Conservation (phyloP, 2,797 vertebrate genomes). For the Gallirallus australis region DNA sequence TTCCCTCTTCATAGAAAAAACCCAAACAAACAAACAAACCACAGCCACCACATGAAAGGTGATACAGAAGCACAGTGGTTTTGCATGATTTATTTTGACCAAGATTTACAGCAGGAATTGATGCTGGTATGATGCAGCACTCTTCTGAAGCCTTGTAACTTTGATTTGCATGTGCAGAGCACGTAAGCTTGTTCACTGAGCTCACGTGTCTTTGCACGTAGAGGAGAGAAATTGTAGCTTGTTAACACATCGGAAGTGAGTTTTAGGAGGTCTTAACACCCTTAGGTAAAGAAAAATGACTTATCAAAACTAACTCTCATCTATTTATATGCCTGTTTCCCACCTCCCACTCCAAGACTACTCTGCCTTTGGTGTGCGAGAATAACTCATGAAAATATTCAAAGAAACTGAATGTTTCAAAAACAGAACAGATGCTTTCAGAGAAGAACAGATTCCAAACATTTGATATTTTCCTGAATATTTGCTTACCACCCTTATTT, state of each 20-base stretch:
- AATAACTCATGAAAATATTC: constrained; percentile 59
- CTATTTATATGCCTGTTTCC: constrained; percentile 37
- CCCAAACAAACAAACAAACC: too few species aligned
- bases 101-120: not conserved
- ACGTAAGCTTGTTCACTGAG: not conserved
- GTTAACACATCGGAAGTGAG: not conserved
- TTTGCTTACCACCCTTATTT: constrained; percentile 63
- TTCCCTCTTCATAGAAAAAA: not conserved
- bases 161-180: not conserved
- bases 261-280: not conserved
- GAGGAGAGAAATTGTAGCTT: not conserved
- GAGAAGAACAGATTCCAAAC: constrained; percentile 63
- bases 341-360: constrained; percentile 27
- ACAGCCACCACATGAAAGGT: not conserved
- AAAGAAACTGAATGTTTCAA: constrained; percentile 29
- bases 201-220: not conserved
- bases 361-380: constrained; percentile 26
- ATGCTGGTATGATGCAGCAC: not conserved
- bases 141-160: not conserved
- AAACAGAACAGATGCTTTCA: constrained; percentile 69
- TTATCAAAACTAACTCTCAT: not conserved
- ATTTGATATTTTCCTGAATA: constrained; percentile 65
- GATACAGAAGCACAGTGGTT: not conserved
- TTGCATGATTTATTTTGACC: not conserved
- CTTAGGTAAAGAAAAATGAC: not conserved